Percentiles rank a stretch among this genome's conserved stretches.
Evolutionary conservation across 2,113 vertebrate species (phyloP).

Genomic region (Dasyprocta punctata): DNA sequence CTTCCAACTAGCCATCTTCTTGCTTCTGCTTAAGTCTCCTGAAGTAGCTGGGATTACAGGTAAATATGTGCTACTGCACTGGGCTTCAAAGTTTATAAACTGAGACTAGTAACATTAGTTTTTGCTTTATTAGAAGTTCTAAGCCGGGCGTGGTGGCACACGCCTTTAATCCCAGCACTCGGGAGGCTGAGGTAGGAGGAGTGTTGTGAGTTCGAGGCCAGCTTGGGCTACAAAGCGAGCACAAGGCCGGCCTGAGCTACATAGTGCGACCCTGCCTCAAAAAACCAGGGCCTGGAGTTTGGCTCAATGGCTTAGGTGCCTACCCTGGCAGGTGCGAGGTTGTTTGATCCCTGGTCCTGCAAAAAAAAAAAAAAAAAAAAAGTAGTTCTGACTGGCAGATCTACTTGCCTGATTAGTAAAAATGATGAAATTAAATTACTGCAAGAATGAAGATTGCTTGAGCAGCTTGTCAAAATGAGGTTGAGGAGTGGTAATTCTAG

Average conservation of each 20-base stretch:
- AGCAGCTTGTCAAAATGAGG: not conserved
- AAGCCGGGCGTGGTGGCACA: no score
- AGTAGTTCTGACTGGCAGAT: slow-evolving; percentile 10
- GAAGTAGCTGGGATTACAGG: not conserved
- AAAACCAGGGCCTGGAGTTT: no score
- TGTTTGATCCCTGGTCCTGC: no score
- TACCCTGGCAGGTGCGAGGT: no score
- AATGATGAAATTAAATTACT: slow-evolving; percentile 4
- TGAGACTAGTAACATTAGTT: not conserved
- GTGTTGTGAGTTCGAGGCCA: no score
- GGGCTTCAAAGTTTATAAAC: not conserved
- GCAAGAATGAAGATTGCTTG: not conserved
- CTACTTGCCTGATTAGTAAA: slow-evolving; percentile 16
- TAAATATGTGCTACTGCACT: not conserved
- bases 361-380: no score
- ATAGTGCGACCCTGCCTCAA: no score
- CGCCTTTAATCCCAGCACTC: no score
- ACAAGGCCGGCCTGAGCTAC: no score
- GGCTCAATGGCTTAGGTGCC: no score
- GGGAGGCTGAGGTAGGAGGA: no score
- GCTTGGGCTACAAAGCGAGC: no score
- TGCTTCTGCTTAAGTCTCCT: not conserved
- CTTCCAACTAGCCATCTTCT: not conserved
- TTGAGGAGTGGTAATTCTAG: not conserved
- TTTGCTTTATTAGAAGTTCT: not conserved